phyloP scores from a whole-genome alignment of 2,888 invertebrate genomes.

The Mimachlamys varia region DNA sequence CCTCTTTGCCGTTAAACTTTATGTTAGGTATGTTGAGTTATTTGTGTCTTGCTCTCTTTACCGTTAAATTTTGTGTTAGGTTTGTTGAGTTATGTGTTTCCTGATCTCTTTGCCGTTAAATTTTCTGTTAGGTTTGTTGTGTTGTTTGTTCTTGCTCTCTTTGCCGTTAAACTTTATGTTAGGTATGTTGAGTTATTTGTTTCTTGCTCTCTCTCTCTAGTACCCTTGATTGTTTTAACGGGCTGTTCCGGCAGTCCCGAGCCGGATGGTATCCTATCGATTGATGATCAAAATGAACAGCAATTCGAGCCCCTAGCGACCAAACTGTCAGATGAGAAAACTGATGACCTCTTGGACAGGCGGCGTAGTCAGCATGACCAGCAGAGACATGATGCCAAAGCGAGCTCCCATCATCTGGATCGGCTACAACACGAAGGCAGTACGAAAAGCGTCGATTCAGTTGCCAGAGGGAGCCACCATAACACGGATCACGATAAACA shows the following conservation, averaged over 20 bases:
- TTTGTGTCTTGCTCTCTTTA: too few species aligned
- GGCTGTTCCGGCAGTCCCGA: neutral
- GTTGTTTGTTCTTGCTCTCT: too few species aligned
- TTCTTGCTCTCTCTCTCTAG: neutral
- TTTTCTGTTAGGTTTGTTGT: too few species aligned
- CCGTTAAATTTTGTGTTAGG: too few species aligned
- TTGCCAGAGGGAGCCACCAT: neutral
- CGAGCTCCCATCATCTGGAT: neutral
- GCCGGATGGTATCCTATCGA: neutral
- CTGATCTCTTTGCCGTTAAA: too few species aligned
- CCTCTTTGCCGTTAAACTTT: too few species aligned
- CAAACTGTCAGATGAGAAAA: neutral
- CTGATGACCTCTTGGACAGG: neutral
- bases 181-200: neutral
- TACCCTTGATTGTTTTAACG: neutral
- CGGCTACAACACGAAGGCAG: too few species aligned
- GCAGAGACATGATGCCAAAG: neutral
- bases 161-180: too few species aligned
- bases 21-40: too few species aligned
- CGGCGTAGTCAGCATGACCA: neutral
- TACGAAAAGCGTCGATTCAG: neutral
- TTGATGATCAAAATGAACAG: neutral
- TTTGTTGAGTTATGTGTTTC: too few species aligned
- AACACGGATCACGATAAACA: neutral
- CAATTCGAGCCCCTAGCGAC: neutral